phyloP scores from a whole-genome alignment of 2,113 vertebrate genomes.

The Pyrgilauda ruficollis region DNA sequence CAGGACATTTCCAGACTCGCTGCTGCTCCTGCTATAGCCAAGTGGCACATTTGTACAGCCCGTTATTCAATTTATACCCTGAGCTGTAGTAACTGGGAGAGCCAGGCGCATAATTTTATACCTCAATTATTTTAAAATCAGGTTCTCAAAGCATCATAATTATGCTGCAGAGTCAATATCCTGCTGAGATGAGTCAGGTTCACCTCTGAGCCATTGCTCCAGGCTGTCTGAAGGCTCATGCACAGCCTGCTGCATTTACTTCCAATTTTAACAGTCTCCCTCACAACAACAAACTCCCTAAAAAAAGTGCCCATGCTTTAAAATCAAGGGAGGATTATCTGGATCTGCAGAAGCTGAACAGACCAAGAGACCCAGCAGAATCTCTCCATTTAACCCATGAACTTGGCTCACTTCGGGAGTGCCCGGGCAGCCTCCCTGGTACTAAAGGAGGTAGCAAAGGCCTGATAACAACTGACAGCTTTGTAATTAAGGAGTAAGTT shows the following conservation, averaged over 20 bases:
- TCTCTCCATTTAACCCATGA: not conserved
- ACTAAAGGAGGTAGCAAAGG: not conserved
- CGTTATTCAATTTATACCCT: conserved; percentile 5
- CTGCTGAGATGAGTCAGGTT: conserved; percentile 50
- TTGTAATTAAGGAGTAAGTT: not conserved
- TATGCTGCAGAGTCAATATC: conserved; percentile 52
- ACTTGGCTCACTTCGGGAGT: not conserved
- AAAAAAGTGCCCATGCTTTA: not conserved
- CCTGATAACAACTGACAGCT: not conserved
- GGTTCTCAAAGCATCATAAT: conserved; percentile 47
- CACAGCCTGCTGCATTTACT: not conserved
- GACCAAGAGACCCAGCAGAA: not conserved
- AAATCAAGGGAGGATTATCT: not conserved
- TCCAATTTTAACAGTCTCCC: not conserved
- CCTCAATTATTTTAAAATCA: conserved; percentile 62
- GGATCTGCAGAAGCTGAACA: not conserved
- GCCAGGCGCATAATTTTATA: conserved; percentile 40
- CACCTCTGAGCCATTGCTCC: conserved; percentile 9
- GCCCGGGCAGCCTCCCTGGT: not conserved
- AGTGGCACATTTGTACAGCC: conserved; percentile 16
- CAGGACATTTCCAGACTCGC: not conserved
- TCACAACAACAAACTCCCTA: not conserved
- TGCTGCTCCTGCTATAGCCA: not conserved
- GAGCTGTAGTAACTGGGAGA: conserved; percentile 23
- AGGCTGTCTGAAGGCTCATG: not conserved